phyloP scores from a whole-genome alignment of 1,140 invertebrate species.

The Drosophila sturtevanti region DNA sequence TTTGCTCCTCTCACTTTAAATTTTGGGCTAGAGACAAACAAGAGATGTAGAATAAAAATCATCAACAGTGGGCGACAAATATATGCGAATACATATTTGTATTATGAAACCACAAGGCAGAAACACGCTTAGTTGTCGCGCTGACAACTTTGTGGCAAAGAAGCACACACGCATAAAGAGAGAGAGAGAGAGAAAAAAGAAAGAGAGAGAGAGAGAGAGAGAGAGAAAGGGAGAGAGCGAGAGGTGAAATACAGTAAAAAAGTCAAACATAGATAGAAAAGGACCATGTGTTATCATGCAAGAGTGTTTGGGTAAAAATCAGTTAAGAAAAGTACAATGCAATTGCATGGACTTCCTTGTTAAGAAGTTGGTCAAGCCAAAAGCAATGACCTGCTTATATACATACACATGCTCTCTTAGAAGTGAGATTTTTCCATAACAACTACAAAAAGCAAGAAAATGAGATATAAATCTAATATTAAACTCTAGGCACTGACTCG shows the following conservation, averaged over 20 bases:
- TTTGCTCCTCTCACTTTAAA: slow-evolving; percentile 22
- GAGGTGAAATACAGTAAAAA: slow-evolving; percentile 26
- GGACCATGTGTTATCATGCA: slow-evolving; percentile 23
- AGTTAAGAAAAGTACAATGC: neutral
- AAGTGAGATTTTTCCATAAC: slow-evolving; percentile 51
- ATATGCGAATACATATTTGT: slow-evolving; percentile 30
- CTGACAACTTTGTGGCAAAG: slow-evolving; percentile 71
- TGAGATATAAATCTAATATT: slow-evolving; percentile 70
- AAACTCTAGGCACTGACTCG: slow-evolving; percentile 74
- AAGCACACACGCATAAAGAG: slow-evolving; percentile 28
- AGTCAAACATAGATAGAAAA: neutral
- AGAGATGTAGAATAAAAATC: slow-evolving; percentile 20
- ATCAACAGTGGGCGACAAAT: slow-evolving; percentile 30
- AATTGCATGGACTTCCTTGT: slow-evolving; percentile 41
- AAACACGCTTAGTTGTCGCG: slow-evolving; percentile 69
- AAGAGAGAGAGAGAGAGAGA: neutral
- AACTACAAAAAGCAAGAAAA: slow-evolving; percentile 18
- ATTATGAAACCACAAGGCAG: slow-evolving; percentile 59
- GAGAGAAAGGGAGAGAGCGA: neutral
- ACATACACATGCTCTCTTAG: neutral
- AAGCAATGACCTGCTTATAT: slow-evolving; percentile 73
- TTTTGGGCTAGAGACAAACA: slow-evolving; percentile 21
- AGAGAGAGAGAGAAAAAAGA: neutral
- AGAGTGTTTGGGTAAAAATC: slow-evolving; percentile 6
- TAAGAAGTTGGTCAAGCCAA: slow-evolving; percentile 37